Percentiles rank a stretch among this genome's conserved stretches.
These are phyloP conservation scores for Cyaniris semiargus DNA, from an alignment of 2,888 invertebrate genomes.

Conservation along the genomic window DNA sequence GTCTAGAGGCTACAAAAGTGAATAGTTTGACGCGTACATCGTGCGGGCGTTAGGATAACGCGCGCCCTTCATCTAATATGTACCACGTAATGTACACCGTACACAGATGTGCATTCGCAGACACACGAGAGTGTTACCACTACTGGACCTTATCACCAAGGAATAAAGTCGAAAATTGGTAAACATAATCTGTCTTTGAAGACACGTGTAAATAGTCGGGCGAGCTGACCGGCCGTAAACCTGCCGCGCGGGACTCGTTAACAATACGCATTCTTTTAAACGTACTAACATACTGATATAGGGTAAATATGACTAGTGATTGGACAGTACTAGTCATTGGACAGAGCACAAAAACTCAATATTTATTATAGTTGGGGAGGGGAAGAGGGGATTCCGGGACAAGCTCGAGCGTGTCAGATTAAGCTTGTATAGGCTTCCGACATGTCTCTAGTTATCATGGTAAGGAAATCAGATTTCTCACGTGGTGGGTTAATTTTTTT, in stretches of 20 bases:
- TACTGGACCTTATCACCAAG: background rate
- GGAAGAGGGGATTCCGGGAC: too few species aligned
- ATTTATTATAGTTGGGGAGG: too few species aligned
- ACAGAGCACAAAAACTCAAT: too few species aligned
- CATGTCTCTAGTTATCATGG: too few species aligned
- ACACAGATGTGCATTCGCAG: background rate
- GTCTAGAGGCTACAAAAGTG: background rate
- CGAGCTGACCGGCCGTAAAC: background rate
- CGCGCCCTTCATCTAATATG: background rate
- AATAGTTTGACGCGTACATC: background rate
- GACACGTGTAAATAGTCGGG: background rate
- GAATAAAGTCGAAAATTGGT: background rate
- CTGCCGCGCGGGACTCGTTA: background rate
- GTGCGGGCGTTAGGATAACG: background rate
- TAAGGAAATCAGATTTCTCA: too few species aligned
- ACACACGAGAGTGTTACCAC: background rate
- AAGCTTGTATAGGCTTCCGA: too few species aligned
- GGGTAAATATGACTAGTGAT: too few species aligned
- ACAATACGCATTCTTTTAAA: conserved; percentile 1
- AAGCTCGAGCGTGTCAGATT: too few species aligned
- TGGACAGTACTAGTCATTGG: too few species aligned
- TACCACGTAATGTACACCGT: background rate
- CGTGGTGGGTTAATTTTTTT: too few species aligned
- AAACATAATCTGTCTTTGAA: background rate
- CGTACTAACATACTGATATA: background rate